Evolutionary conservation across 1,140 invertebrate species (phyloP).

Genomic region (Drosophila fuyamai): DNA sequence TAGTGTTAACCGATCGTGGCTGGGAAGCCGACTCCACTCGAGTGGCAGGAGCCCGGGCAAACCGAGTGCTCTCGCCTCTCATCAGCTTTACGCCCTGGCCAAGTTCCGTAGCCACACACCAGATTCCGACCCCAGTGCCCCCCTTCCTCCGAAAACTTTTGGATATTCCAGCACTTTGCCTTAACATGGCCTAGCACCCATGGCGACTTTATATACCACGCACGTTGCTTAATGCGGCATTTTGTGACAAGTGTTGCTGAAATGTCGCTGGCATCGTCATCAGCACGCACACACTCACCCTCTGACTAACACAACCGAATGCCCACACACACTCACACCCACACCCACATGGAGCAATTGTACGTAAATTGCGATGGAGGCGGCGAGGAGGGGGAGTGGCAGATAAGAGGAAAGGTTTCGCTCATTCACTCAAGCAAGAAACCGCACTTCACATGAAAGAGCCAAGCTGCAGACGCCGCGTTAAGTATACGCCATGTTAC

Average conservation of each 20-base stretch:
- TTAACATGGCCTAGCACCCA: constrained; percentile 48
- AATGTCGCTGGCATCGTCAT: constrained; percentile 74
- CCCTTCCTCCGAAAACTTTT: constrained; percentile 1
- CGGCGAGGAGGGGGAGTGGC: constrained; percentile 10
- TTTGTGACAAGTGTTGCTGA: constrained; percentile 81
- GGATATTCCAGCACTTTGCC: constrained; percentile 29
- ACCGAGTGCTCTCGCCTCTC: constrained; percentile 30
- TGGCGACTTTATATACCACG: constrained; percentile 77
- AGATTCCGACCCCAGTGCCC: background rate
- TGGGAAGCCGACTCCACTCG: constrained; percentile 20
- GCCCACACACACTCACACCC: constrained; percentile 11
- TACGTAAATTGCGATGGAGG: constrained; percentile 66
- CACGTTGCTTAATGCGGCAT: constrained; percentile 81
- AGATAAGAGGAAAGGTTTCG: constrained; percentile 64
- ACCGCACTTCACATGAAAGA: constrained; percentile 75
- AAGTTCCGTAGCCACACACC: constrained; percentile 40
- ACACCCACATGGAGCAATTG: constrained; percentile 54
- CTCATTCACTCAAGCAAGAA: constrained; percentile 78
- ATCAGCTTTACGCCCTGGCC: constrained; percentile 37
- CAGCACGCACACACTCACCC: constrained; percentile 50
- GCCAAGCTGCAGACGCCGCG: constrained; percentile 65
- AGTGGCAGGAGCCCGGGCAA: constrained; percentile 6
- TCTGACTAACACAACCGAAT: background rate
- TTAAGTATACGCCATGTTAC: constrained; percentile 78
- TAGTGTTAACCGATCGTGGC: constrained; percentile 47